phyloP scores from a whole-genome alignment of 1,140 invertebrate genomes.

The Trichonephila clavata region DNA sequence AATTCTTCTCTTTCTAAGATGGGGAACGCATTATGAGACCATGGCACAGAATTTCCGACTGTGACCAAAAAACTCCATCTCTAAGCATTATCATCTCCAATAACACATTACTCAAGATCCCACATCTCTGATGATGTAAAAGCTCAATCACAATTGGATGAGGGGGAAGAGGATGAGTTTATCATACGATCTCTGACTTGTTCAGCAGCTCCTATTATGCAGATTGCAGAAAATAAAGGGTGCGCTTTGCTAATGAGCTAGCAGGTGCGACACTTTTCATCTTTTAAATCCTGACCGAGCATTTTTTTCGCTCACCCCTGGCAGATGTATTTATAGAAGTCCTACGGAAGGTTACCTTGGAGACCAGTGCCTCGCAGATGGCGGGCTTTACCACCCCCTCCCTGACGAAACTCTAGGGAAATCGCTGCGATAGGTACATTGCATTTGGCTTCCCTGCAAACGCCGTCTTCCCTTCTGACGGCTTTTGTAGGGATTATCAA shows the following conservation, averaged over 20 bases:
- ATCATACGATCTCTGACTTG: slow-evolving; percentile 16
- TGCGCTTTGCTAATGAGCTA: slow-evolving; percentile 51
- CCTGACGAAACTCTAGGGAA: slow-evolving; percentile 46
- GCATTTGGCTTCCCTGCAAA: slow-evolving; percentile 43
- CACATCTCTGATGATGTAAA: slow-evolving; percentile 36
- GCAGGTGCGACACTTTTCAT: slow-evolving; percentile 72
- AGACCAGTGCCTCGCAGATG: slow-evolving; percentile 65
- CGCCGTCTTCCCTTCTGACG: slow-evolving; percentile 29
- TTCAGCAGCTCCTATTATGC: slow-evolving; percentile 55
- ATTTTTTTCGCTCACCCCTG: slow-evolving; percentile 15
- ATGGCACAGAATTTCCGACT: too few relatives aligned
- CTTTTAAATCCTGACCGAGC: slow-evolving; percentile 49
- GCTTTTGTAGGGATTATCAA: slow-evolving; percentile 23
- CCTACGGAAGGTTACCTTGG: slow-evolving; percentile 29
- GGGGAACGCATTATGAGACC: too few relatives aligned
- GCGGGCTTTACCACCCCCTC: slow-evolving; percentile 35
- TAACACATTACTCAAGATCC: slow-evolving; percentile 35
- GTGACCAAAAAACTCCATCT: too few relatives aligned
- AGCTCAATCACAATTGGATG: background rate
- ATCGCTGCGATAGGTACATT: slow-evolving; percentile 46
- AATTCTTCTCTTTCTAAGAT: too few relatives aligned
- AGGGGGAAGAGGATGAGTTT: background rate
- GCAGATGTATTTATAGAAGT: slow-evolving; percentile 61
- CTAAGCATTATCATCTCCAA: background rate
- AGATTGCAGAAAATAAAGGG: slow-evolving; percentile 51